Conservation (phyloP, 2,888 invertebrate genomes). For the Mystacides longicornis region DNA sequence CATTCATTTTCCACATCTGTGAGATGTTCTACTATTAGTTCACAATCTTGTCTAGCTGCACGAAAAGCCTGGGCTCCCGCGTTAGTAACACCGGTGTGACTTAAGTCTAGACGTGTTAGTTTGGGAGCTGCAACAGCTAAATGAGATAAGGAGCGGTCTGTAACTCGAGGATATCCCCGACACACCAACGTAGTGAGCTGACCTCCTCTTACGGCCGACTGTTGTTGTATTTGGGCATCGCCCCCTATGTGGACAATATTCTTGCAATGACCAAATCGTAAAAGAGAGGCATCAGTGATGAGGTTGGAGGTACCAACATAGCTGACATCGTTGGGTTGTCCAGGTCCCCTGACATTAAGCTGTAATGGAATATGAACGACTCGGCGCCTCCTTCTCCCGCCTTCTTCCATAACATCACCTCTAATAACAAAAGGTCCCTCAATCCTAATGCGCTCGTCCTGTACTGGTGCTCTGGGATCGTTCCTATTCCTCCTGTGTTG, state of each 20-base stretch:
- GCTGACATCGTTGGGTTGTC: neutral
- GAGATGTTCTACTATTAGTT: constrained; percentile 32
- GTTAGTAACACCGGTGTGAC: constrained; percentile 56
- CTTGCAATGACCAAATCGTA: constrained; percentile 37
- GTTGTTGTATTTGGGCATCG: neutral
- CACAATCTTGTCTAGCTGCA: constrained; percentile 51
- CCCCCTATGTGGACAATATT: constrained; percentile 35
- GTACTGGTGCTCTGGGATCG: neutral
- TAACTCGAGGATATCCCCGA: constrained; percentile 55
- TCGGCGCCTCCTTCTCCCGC: neutral
- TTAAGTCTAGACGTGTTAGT: constrained; percentile 56
- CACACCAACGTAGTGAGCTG: constrained; percentile 40
- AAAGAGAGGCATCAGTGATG: constrained; percentile 36
- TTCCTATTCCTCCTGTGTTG: neutral
- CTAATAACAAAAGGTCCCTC: neutral
- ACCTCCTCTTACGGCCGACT: neutral
- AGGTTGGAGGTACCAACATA: constrained; percentile 30
- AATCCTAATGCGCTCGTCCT: neutral
- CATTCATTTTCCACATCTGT: neutral
- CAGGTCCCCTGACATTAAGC: constrained; percentile 2
- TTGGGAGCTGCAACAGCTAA: constrained; percentile 53
- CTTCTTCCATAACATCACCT: neutral
- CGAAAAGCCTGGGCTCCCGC: constrained; percentile 56
- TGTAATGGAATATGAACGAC: constrained; percentile 3
- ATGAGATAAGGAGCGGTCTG: constrained; percentile 55